Percentiles rank a stretch among this genome's conserved stretches.
phyloP scores from a whole-genome alignment of 2,888 invertebrate genomes.

The Aromia moschata region DNA sequence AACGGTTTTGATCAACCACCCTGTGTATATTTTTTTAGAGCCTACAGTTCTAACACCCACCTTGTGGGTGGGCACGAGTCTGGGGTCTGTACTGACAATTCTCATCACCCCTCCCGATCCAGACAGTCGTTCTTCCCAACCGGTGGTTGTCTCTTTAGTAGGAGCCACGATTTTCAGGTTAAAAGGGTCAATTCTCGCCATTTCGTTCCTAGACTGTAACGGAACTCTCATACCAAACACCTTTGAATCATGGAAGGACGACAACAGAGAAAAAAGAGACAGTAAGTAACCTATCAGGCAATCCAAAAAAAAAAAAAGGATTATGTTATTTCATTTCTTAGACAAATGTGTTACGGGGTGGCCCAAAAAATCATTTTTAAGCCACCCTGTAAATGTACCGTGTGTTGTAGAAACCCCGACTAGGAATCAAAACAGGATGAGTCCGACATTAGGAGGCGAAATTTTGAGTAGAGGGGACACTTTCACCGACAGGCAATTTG shows the following conservation, averaged over 20 bases:
- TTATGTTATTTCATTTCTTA: no score
- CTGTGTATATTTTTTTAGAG: constrained; percentile 70
- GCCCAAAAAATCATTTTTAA: no score
- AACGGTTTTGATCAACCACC: no score
- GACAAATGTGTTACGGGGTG: no score
- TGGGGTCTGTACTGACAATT: constrained; percentile 95
- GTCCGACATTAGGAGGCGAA: constrained; percentile 73
- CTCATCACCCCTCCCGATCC: constrained; percentile 84
- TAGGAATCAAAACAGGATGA: constrained; percentile 76
- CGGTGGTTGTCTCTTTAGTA: constrained; percentile 89
- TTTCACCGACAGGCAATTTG: constrained; percentile 87
- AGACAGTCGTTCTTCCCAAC: constrained; percentile 84
- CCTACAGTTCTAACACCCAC: constrained; percentile 85
- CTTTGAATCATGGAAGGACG: constrained; percentile 93
- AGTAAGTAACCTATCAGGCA: no score
- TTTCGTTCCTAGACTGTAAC: constrained; percentile 96
- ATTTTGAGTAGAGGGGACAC: constrained; percentile 58
- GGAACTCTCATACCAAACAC: constrained; percentile 91
- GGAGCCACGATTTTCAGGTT: constrained; percentile 97
- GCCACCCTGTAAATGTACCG: neutral
- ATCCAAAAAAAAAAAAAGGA: no score
- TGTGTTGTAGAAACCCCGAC: constrained; percentile 70
- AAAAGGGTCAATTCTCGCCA: constrained; percentile 92
- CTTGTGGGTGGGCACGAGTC: constrained; percentile 97
- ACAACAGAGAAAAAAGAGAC: constrained; percentile 71